A percentile compares a stretch with the other conserved stretches of the same genome.
phyloP scores from a whole-genome alignment of 2,888 invertebrate genomes.

The Dolichopus griseipennis region DNA sequence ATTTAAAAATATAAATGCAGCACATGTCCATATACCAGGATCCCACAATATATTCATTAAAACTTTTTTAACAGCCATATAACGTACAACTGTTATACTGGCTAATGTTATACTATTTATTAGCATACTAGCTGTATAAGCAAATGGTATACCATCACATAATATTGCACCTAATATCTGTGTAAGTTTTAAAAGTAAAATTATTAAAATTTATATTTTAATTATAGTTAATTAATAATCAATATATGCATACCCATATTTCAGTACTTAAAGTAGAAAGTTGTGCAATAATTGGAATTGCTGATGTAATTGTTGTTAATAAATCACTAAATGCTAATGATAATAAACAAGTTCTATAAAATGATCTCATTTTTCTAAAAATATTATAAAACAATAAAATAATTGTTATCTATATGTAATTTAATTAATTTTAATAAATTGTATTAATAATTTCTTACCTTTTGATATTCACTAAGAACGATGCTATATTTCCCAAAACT shows the following conservation, averaged over 20 bases:
- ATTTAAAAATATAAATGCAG: conserved; percentile 27
- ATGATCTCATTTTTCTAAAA: conserved; percentile 34
- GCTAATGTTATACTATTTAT: conserved; percentile 42
- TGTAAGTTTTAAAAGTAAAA: conserved; percentile 23
- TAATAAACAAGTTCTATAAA: conserved; percentile 41
- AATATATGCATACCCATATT: background rate
- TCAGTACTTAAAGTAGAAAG: background rate
- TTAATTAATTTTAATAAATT: too few relatives aligned
- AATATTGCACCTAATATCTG: conserved; percentile 39
- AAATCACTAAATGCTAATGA: conserved; percentile 42
- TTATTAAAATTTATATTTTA: too few relatives aligned
- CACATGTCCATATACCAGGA: conserved; percentile 32
- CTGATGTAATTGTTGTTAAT: conserved; percentile 21
- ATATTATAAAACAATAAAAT: too few relatives aligned
- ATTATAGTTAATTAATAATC: too few relatives aligned
- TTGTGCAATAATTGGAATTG: background rate
- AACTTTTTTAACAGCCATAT: conserved; percentile 39
- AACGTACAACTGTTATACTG: conserved; percentile 44
- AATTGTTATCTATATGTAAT: too few relatives aligned
- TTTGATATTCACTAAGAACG: background rate
- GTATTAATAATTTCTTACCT: background rate
- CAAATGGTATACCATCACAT: conserved; percentile 42
- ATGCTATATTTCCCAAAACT: background rate
- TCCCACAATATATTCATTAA: conserved; percentile 36
- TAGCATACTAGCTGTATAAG: conserved; percentile 42